Base-by-base conservation (phyloP, 1,140 invertebrate species). In the Stegodyphus mimosarum region DNA sequence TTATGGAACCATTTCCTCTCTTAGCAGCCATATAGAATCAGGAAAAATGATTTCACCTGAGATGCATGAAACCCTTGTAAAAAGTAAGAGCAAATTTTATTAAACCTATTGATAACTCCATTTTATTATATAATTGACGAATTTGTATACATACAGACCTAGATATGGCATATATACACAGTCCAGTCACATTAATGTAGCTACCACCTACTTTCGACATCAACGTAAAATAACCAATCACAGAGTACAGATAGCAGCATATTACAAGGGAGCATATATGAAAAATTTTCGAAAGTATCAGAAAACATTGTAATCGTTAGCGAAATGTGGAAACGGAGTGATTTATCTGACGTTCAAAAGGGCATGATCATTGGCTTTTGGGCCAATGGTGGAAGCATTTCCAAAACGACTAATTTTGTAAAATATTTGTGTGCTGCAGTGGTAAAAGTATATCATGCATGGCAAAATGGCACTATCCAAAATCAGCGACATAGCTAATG, bases 21-120 rank as follows among this genome's bases (percentile, higher is more conserved):
- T 98, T 51, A 94, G 94, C 48, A 91, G 92, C 7, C 96, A 98
- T 90, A 94, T 88, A 1, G 69, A 83, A 15, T 96, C 93, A 15
- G 93, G 93, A 67, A 93, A 96, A 88, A 91, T 92, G 2, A 89
- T 98, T 15, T 92, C 95, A 0, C 91, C 93, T 10, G 92, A 94
- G 6, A 91, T 94, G 15, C 91, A 96, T 6, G 88, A 93, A 49
- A 93, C 93, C 74, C 89, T 96, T 18, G 91, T 93, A 63, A 91
- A 93, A 48, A 66, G 90, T 90, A 86, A 88, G 87, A 89, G 17
- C 52, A 33, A 33, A 3, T 33, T 33, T 33, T 33, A 33, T 33
- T 33, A 1, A 33, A 33, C 33, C 33, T 33, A 33, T 33, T 33
- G 33, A 33, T 33, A 33, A 33, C 33, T 33, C 33, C 33, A 33